Conservation (phyloP, 2,113 vertebrate genomes). For the Gallinago media region DNA sequence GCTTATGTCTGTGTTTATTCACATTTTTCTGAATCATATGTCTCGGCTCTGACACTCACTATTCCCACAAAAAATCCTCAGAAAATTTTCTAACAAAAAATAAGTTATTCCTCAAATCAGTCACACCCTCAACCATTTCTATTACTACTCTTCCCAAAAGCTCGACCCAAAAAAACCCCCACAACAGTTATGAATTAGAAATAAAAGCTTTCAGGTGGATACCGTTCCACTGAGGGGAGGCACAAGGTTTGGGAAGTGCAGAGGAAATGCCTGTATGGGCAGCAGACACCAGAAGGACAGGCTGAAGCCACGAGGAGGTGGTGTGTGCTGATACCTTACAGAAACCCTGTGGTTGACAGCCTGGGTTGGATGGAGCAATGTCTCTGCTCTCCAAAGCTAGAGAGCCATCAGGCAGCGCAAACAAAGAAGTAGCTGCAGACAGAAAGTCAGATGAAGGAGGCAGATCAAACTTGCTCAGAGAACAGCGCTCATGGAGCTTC, state of each 20-base stretch:
- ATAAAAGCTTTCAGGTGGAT: background rate
- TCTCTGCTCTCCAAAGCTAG: background rate
- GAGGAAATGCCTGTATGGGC: background rate
- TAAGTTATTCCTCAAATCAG: background rate
- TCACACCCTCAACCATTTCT: background rate
- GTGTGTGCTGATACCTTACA: background rate
- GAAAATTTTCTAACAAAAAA: background rate
- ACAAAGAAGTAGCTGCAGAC: background rate
- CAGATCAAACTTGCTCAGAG: background rate
- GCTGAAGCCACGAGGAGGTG: background rate
- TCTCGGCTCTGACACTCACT: background rate
- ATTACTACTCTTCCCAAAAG: background rate
- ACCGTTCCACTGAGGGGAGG: background rate
- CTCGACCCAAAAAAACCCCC: background rate
- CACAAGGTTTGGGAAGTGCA: background rate
- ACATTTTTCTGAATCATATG: background rate
- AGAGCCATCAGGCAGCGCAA: background rate
- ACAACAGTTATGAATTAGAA: background rate
- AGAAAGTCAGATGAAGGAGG: background rate
- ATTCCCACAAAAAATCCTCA: background rate
- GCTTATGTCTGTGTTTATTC: background rate
- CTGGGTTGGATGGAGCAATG: background rate
- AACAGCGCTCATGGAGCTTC: fast-evolving
- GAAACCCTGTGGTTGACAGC: background rate
- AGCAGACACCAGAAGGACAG: background rate